A percentile compares a stretch with the other conserved stretches of the same genome.
Conservation (phyloP, 2,113 vertebrate genomes). For the Crotalus helleri region DNA sequence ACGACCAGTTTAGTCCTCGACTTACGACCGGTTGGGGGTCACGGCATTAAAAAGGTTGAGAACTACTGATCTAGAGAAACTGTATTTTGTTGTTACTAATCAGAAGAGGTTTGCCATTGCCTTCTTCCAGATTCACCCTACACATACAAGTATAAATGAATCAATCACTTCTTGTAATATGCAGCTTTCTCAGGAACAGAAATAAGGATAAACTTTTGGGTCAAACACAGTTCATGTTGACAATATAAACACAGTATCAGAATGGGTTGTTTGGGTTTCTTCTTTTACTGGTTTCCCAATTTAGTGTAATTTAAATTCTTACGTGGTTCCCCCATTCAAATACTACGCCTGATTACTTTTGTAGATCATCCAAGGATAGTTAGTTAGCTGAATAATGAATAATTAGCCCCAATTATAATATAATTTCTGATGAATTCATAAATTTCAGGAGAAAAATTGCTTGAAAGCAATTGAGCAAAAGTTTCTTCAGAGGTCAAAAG, state of each 20-base stretch:
- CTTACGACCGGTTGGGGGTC: too few relatives aligned
- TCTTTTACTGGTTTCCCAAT: neutral
- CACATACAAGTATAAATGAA: neutral
- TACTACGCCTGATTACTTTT: neutral
- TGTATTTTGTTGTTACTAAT: neutral
- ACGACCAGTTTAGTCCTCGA: too few relatives aligned
- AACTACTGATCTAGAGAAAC: neutral
- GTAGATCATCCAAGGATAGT: neutral
- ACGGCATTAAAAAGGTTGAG: too few relatives aligned
- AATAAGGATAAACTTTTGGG: neutral
- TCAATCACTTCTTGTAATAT: neutral
- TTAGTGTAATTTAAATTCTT: neutral
- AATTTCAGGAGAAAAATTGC: slow-evolving; percentile 17
- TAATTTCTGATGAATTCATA: neutral
- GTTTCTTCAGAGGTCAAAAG: slow-evolving; percentile 2
- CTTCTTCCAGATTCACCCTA: neutral
- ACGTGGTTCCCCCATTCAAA: neutral
- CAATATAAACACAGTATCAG: neutral
- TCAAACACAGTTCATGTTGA: neutral
- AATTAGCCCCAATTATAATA: slow-evolving; percentile 53
- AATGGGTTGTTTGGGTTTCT: neutral
- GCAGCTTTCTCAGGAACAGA: slow-evolving; percentile 20
- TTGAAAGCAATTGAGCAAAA: neutral
- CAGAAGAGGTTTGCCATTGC: neutral
- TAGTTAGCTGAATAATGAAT: neutral